Evolutionary conservation across 2,113 vertebrate species (phyloP), one percentile per base, ranked within the genome.

Genomic region (Petrocephalus zakoni): DNA sequence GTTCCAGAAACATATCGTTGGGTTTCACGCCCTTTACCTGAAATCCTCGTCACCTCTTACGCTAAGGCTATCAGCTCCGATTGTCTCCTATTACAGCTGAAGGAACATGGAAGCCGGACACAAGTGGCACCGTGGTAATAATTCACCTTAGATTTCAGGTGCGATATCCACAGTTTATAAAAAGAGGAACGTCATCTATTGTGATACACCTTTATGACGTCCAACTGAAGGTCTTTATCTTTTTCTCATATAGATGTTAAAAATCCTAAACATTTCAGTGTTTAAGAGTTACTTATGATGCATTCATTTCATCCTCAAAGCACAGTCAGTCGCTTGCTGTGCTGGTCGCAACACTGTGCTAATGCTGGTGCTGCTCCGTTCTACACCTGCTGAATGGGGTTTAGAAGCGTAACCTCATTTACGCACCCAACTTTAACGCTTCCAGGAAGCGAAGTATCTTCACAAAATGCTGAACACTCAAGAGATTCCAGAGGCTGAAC

Each of bases 41-140:
- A 49, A 83, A 49, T n/a, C 22, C 81, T 49, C 46, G 7, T 82
- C 37, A 49, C 17, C 46, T 49, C 11, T 46, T 83, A 4, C 22
- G 49, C 52, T 92, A 93, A 91, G 90, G 92, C 93, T 94, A 95
- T 96, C 95, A 93, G 93, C 91, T 90, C 93, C 92, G 93, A 95
- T 92, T 93, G 95, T 96, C 94, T 91, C 93, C 91, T 92, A 91
- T 95, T 94, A 94, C 95, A 94, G 93, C 92, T 94, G 93, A 95
- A 95, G 94, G 95, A 95, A 95, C 95, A 95, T 95, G 94, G 93
- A 94, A 94, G 91, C 29, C 47, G 11, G 21, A 52, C 47, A 75
- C 22, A 88, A 34, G 52, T 56, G n/a, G 7, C 7, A 68, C 47
- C 58, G 86, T 64, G 17, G 37, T 7, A 56, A 87, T 34, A 34